Evolutionary conservation across 1,140 invertebrate species (phyloP).

Genomic region (Galleria mellonella): DNA sequence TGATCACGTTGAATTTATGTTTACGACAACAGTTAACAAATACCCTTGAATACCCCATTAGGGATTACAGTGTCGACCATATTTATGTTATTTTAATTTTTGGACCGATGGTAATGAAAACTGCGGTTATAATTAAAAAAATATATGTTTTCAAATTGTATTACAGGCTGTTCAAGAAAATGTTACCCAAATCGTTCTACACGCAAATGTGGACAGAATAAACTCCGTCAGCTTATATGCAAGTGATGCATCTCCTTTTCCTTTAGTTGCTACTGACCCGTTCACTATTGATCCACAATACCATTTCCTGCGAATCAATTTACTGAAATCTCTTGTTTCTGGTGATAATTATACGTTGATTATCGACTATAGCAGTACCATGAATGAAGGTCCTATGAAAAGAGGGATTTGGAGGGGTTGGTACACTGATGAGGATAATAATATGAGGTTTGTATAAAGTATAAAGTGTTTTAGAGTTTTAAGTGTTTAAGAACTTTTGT

Average conservation of each 20-base stretch:
- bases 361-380: constrained; percentile 45
- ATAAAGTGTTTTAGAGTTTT: no score
- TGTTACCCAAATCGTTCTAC: constrained; percentile 44
- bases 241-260: constrained; percentile 13
- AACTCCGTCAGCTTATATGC: constrained; percentile 24
- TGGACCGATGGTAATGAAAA: no score
- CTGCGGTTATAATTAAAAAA: no score
- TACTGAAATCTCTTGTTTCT: constrained; percentile 21
- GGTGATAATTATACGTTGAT: constrained; percentile 37
- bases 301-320: constrained; percentile 50
- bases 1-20: no score
- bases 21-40: no score
- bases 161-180: constrained; percentile 47
- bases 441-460: constrained; percentile 37
- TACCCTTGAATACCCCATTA: no score
- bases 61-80: no score
- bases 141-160: not conserved
- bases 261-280: constrained; percentile 16
- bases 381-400: constrained; percentile 64
- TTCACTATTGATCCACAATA: constrained; percentile 33
- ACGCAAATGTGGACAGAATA: constrained; percentile 50
- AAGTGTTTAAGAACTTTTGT: no score
- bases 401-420: constrained; percentile 60
- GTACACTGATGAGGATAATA: constrained; percentile 44
- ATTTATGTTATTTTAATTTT: no score